Evolutionary conservation across 2,888 invertebrate species (phyloP), one percentile per base, ranked within the genome.

Genomic region (Zele albiditarsus): DNA sequence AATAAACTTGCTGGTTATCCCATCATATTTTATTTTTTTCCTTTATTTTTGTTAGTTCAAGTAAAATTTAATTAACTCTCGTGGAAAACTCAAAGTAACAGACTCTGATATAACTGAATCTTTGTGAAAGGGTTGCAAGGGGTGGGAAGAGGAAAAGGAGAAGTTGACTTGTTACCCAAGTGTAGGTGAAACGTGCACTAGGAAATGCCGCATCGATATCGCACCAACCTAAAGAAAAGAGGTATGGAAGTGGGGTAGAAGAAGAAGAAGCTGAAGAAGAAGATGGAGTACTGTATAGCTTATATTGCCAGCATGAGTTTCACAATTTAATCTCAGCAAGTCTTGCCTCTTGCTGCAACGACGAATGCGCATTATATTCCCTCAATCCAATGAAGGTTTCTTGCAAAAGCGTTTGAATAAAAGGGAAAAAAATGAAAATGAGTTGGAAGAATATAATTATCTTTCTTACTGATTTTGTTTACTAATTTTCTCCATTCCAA

Each of bases 321-420:
- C 38, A 76, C 62, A 73, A 73, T 76, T 76, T 73, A 73, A 76
- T 76, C 70, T 65, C 68, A 65, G 33, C 62, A 65, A 68, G 66
- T 63, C 60, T 42, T 46, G 27, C 70, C 33, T 73, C 38, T 73
- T 33, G 63, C 53, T 46, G 49, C 65, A 66, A 33, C 46, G 67
- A 69, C 68, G 66, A 77, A 57, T 67, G 69, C 75, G 65, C 70
- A 62, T 74, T 73, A 71, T 76, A 76, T 70, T 73, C 72, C 33
- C 72, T n/a, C 65, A 70, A 76, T 76, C 76, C 67, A 70, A 77
- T 80, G 62, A 63, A 67, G 31, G 46, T 65, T 62, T n/a, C 53
- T 28, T 6, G 65, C 53, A 66, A 73, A 76, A 70, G 62, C 42
- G 57, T 16, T 23, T 6, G 53, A 53, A 33, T 53, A 66, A 25